phyloP scores from a whole-genome alignment of 2,113 vertebrate species.

The Aspidoscelis tigris region DNA sequence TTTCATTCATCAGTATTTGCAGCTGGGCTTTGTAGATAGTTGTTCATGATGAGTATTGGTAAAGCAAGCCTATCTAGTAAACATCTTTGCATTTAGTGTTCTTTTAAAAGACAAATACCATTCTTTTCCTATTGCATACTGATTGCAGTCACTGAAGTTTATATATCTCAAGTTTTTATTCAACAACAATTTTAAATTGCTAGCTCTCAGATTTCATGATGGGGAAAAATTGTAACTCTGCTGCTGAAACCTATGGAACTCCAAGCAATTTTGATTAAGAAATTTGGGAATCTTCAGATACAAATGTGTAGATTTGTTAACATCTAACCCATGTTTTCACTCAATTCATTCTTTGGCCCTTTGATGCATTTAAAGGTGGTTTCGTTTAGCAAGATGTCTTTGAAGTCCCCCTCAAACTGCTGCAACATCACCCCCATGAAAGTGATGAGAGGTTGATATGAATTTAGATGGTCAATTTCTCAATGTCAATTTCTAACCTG shows the following conservation, averaged over 20 bases:
- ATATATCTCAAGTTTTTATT: not conserved
- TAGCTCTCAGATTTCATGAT: not conserved
- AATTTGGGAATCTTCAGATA: too few species aligned
- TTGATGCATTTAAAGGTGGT: too few species aligned
- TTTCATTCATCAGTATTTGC: conserved; percentile 57
- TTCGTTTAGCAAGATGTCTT: too few species aligned
- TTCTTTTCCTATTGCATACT: not conserved
- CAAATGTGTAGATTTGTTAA: not conserved
- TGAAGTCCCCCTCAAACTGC: not conserved
- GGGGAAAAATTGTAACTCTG: not conserved
- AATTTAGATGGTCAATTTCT: too few species aligned
- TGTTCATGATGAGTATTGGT: conserved; percentile 45
- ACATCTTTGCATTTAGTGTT: not conserved
- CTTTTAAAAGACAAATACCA: conserved; percentile 36
- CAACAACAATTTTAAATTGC: not conserved
- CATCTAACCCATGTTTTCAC: not conserved
- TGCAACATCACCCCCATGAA: too few species aligned
- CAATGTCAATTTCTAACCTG: too few species aligned
- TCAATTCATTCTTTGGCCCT: not conserved
- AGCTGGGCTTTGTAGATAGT: conserved; percentile 26
- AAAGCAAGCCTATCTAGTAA: conserved; percentile 56
- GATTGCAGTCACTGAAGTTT: not conserved
- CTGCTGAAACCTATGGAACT: not conserved
- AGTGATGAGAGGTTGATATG: too few species aligned
- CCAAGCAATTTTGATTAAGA: not conserved